Base-by-base conservation (phyloP, 1,140 invertebrate genomes). In the Pseudomyrmex cubaensis region DNA sequence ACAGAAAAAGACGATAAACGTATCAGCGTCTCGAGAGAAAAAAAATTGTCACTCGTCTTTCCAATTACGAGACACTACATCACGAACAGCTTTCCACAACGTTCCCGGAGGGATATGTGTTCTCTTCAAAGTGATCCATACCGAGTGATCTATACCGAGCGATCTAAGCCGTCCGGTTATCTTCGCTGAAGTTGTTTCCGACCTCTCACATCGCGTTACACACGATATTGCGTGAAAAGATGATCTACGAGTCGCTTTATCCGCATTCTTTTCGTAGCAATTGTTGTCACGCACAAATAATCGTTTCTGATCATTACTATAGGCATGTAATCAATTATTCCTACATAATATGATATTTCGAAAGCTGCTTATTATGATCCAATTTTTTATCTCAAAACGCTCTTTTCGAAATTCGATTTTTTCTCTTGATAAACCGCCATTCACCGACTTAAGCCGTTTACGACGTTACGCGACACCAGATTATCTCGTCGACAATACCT, bases 21-120 rank as follows among this genome's bases (percentile, higher is more conserved):
- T 82, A 69, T 82, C 64, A 63, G 50, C 4, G 83, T 44, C 15
- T 59, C 48, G 35, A 61, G 75, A 35, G 35, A 35, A 69, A 86
- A 86, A 85, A 85, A 85, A 86, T 86, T 66, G 66, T 80, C 56
- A 85, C 56, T 86, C 67, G 64, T 20, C 54, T 86, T 82, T 85
- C 69, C 85, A 82, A 86, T 85, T 86, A 80, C 75, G 20, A 44
- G 20, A 70, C 17, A 50, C 64, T 70, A 50, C 13, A 61, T 72
- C 66, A 64, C 17, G 25, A 66, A 22, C 66, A 52, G 54, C 61
- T 85, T 74, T 78, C 48, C 35, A 70, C 76, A 2, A 20, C 54
- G 54, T 25, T 35, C 57, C 66, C 66, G n/a, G 9, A 22, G 54
- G 64, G 63, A 70, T 56, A 54, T 9, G 52, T 54, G 22, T 56